These are phyloP conservation scores for Drosophila sucinea DNA, from an alignment of 1,140 invertebrate genomes.

Conservation along the genomic window DNA sequence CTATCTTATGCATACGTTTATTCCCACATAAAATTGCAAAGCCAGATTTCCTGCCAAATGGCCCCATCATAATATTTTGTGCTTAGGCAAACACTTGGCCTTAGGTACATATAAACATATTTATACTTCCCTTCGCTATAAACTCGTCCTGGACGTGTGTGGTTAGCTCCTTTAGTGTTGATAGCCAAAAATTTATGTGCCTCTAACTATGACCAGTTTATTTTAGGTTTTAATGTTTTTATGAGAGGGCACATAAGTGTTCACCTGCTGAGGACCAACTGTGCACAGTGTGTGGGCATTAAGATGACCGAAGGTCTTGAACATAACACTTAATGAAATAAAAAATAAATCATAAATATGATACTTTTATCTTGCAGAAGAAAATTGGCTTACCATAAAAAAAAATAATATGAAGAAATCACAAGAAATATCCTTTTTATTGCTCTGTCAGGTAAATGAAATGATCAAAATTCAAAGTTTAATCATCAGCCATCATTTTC, in stretches of 20 bases:
- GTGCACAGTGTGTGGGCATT: background rate
- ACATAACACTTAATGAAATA: background rate
- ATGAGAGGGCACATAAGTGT: constrained; percentile 19
- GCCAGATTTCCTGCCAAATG: background rate
- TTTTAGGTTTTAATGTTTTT: constrained; percentile 39
- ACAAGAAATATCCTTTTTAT: too few species aligned
- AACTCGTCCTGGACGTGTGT: background rate
- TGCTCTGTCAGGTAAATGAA: too few species aligned
- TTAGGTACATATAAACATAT: background rate
- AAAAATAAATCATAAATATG: constrained; percentile 23
- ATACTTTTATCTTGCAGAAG: constrained; percentile 1
- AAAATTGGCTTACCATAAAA: background rate
- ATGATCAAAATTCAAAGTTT: too few species aligned
- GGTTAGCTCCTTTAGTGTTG: constrained; percentile 28
- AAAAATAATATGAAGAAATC: too few species aligned
- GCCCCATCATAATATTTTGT: too few species aligned
- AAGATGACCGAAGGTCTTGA: background rate
- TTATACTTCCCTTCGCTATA: background rate
- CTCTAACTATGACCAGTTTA: constrained; percentile 48
- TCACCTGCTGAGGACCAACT: constrained; percentile 34
- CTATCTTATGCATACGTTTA: too few species aligned
- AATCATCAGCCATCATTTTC: too few species aligned
- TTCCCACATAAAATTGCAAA: too few species aligned
- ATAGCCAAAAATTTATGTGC: constrained; percentile 49
- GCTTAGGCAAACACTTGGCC: too few species aligned